A percentile compares a stretch with the other conserved stretches of the same genome.
Evolutionary conservation across 1,140 invertebrate genomes (phyloP).

Genomic region (Panulirus ornatus): DNA sequence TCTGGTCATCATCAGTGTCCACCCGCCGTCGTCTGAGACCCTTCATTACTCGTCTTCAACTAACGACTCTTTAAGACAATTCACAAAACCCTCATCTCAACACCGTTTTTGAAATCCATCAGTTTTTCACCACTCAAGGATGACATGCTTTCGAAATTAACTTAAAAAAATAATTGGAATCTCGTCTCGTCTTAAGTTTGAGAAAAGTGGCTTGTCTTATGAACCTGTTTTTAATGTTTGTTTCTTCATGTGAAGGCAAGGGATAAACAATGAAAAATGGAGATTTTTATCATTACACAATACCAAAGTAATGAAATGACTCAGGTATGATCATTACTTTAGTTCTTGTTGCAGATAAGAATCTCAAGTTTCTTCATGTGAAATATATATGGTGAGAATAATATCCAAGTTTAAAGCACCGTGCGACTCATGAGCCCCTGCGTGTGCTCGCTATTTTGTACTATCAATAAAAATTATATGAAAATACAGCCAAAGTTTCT

Average conservation of each 20-base stretch:
- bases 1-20: not conserved
- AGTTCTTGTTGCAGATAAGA: not conserved
- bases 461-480: slow-evolving; percentile 60
- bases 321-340: too few relatives aligned
- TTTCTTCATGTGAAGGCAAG: not conserved
- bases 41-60: not conserved
- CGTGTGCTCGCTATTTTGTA: slow-evolving; percentile 57
- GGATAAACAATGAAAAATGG: not conserved
- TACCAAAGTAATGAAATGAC: not conserved
- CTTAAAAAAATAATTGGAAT: too few relatives aligned
- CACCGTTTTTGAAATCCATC: too few relatives aligned
- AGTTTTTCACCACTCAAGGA: too few relatives aligned
- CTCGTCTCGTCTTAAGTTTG: too few relatives aligned
- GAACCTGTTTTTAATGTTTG: not conserved
- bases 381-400: not conserved
- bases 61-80: not conserved
- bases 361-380: not conserved
- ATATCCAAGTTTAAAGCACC: slow-evolving; percentile 30
- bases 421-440: slow-evolving; percentile 27
- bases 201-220: not conserved
- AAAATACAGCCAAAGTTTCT: too few relatives aligned
- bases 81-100: not conserved
- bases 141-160: too few relatives aligned
- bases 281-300: not conserved
- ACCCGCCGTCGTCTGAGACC: not conserved